Evolutionary conservation across 2,888 invertebrate species (phyloP).

Genomic region (Gonocerus acuteangulatus): DNA sequence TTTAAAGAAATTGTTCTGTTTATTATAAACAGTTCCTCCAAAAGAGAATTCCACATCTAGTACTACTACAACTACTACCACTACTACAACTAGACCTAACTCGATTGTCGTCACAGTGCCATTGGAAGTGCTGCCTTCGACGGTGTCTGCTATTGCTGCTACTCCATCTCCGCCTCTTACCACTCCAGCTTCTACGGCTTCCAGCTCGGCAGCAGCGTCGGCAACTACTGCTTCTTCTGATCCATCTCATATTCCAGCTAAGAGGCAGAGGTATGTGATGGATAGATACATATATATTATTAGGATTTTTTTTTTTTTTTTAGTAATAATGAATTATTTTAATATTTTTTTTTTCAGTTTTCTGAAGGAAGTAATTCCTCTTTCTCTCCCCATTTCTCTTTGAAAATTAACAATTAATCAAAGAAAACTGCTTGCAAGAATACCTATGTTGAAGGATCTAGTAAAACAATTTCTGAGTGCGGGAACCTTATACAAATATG

Average conservation of each 20-base stretch:
- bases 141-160: neutral
- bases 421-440: too few relatives aligned
- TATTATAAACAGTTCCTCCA: neutral
- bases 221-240: constrained; percentile 36
- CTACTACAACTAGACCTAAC: constrained; percentile 28
- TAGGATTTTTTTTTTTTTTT: too few relatives aligned
- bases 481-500: too few relatives aligned
- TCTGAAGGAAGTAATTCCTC: too few relatives aligned
- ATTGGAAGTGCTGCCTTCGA: constrained; percentile 43
- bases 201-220: constrained; percentile 41
- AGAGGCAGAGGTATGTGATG: constrained; percentile 31
- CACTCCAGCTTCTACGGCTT: neutral
- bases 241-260: constrained; percentile 25
- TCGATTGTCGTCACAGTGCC: constrained; percentile 57
- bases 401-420: too few relatives aligned
- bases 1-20: neutral
- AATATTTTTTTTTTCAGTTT: too few relatives aligned
- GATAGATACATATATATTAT: too few relatives aligned
- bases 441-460: too few relatives aligned
- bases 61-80: neutral
- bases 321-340: too few relatives aligned
- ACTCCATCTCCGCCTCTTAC: constrained; percentile 11
- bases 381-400: too few relatives aligned
- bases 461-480: too few relatives aligned
- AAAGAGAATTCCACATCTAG: neutral